These are phyloP conservation scores for Helleia helle DNA, from an alignment of 2,888 invertebrate species.

Conservation along the genomic window DNA sequence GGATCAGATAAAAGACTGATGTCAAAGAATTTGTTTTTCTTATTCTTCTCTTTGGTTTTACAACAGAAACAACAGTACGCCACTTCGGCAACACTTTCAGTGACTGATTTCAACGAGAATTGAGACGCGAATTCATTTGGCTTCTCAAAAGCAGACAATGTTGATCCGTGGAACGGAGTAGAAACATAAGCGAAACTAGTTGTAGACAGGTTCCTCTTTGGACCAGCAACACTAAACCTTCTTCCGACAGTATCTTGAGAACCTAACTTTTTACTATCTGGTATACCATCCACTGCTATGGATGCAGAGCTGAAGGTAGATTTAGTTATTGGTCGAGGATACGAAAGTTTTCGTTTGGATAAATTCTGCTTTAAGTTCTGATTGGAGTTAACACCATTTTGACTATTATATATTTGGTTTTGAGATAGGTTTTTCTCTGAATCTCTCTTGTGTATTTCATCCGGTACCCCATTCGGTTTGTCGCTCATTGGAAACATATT, in stretches of 20 bases:
- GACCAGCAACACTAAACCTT: conserved; percentile 46
- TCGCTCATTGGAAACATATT: conserved; percentile 26
- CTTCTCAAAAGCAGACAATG: conserved; percentile 82
- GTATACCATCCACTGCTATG: conserved; percentile 65
- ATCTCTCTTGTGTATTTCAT: conserved; percentile 26
- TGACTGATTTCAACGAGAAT: conserved; percentile 80
- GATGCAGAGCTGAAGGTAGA: conserved; percentile 74
- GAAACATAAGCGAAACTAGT: conserved; percentile 89
- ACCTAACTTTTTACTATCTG: conserved; percentile 62
- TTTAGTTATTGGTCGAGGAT: conserved; percentile 44
- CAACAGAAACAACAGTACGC: conserved; percentile 59
- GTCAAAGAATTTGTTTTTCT: conserved; percentile 81
- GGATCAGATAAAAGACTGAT: conserved; percentile 81
- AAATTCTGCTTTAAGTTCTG: conserved; percentile 38
- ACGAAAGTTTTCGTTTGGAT: conserved; percentile 52
- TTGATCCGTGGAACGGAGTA: conserved; percentile 89
- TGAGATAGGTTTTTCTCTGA: conserved; percentile 28
- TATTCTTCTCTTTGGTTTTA: conserved; percentile 42
- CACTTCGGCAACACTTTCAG: conserved; percentile 71
- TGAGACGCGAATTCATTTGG: conserved; percentile 86
- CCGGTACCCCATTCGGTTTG: conserved; percentile 30
- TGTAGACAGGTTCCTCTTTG: conserved; percentile 81
- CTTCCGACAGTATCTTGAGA: conserved; percentile 52
- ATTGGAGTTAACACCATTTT: conserved; percentile 27
- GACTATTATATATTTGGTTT: conserved; percentile 28